A percentile compares a stretch with the other conserved stretches of the same genome.
Conservation (phyloP, 2,888 invertebrate species). For the Ormyrus pomaceus region DNA sequence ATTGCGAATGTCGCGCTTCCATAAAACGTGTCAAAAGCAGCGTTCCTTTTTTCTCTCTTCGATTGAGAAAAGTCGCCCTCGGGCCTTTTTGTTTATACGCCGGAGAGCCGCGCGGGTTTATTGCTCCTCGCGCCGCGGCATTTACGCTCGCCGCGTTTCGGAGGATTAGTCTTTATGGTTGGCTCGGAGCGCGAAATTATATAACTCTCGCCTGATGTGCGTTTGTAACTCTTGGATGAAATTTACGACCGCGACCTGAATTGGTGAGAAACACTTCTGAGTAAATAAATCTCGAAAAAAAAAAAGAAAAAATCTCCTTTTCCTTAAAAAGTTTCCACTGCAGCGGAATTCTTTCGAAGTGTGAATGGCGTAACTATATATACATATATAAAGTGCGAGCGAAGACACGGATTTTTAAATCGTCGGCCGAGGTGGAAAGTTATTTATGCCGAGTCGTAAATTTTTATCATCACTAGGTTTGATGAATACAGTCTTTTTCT, state of each 20-base stretch:
- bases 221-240: slow-evolving; percentile 47
- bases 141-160: slow-evolving; percentile 36
- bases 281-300: slow-evolving; percentile 42
- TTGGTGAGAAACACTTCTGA: slow-evolving; percentile 14
- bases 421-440: no score
- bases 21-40: slow-evolving; percentile 14
- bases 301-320: slow-evolving; percentile 12
- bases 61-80: slow-evolving; percentile 36
- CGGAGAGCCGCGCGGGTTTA: slow-evolving; percentile 20
- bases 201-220: slow-evolving; percentile 35
- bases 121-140: slow-evolving; percentile 13
- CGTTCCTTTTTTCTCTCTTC: neutral
- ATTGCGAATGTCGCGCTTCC: slow-evolving; percentile 5
- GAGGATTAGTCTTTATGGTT: slow-evolving; percentile 46
- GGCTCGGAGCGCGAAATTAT: slow-evolving; percentile 39
- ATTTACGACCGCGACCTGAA: slow-evolving; percentile 51
- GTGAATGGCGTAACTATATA: neutral
- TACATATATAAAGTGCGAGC: no score
- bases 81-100: slow-evolving; percentile 21
- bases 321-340: slow-evolving; percentile 24
- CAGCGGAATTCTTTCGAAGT: neutral
- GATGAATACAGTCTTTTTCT: no score
- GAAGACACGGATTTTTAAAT: no score
- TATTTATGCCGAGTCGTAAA: no score
- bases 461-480: no score